These are phyloP conservation scores for Campopleginae sp. DNA, from an alignment of 2,888 invertebrate genomes.

Conservation along the genomic window DNA sequence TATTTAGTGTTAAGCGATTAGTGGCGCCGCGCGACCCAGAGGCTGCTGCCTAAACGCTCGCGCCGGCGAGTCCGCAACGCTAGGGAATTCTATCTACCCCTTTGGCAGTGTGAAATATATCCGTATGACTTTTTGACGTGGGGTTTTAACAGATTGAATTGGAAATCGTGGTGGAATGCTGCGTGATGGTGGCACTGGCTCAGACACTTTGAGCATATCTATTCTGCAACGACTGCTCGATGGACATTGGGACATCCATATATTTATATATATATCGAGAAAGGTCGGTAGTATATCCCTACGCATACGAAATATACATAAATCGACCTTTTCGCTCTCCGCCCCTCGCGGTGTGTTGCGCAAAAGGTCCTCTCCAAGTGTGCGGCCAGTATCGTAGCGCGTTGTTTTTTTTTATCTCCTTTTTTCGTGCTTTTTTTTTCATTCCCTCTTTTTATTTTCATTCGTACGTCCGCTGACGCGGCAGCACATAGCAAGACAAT, in stretches of 20 bases:
- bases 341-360: slow-evolving; percentile 39
- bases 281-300: slow-evolving; percentile 41
- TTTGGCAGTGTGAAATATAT: slow-evolving; percentile 80
- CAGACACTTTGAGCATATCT: slow-evolving; percentile 80
- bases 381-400: slow-evolving; percentile 55
- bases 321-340: slow-evolving; percentile 59
- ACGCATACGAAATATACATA: slow-evolving; percentile 62
- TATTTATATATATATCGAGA: slow-evolving; percentile 49
- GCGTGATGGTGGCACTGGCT: slow-evolving; percentile 73
- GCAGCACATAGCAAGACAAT: slow-evolving; percentile 77
- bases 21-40: background rate
- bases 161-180: slow-evolving; percentile 77
- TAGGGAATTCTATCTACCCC: slow-evolving; percentile 14
- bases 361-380: slow-evolving; percentile 47
- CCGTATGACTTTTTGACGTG: slow-evolving; percentile 82
- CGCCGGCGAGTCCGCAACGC: background rate
- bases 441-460: slow-evolving; percentile 71
- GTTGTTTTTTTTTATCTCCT: slow-evolving; percentile 69
- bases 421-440: slow-evolving; percentile 21
- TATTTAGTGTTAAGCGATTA: background rate
- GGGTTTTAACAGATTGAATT: slow-evolving; percentile 83
- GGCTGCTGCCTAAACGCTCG: background rate
- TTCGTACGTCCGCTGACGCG: slow-evolving; percentile 82
- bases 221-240: slow-evolving; percentile 77
- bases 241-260: slow-evolving; percentile 63